Evolutionary conservation across 2,888 invertebrate genomes (phyloP).

Genomic region (Empis livida): DNA sequence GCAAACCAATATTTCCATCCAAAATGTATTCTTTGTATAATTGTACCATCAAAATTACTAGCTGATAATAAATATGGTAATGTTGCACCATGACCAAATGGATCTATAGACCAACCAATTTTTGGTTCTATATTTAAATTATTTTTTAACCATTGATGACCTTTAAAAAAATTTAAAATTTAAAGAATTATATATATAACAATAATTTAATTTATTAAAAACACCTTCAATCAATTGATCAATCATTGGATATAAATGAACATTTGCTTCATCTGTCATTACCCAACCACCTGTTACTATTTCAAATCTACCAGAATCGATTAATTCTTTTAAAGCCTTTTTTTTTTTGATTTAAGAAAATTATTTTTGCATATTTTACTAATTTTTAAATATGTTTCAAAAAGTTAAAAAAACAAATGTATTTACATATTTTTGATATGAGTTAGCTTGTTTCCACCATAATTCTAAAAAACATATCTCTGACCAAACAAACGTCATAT

Average conservation of each 20-base stretch:
- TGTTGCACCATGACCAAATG: slow-evolving; percentile 92
- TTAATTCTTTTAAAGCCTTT: slow-evolving; percentile 58
- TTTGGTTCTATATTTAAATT: slow-evolving; percentile 69
- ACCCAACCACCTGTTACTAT: slow-evolving; percentile 93
- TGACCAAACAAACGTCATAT: slow-evolving; percentile 93
- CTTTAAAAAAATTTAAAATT: slow-evolving; percentile 35
- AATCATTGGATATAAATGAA: slow-evolving; percentile 76
- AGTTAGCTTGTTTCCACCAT: slow-evolving; percentile 88
- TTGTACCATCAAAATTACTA: slow-evolving; percentile 71
- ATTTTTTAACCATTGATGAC: slow-evolving; percentile 78
- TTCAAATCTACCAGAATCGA: slow-evolving; percentile 74
- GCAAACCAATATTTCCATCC: slow-evolving; percentile 94
- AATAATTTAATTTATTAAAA: too few species aligned
- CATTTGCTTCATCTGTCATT: slow-evolving; percentile 91
- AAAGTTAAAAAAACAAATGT: too few species aligned
- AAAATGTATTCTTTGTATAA: slow-evolving; percentile 89
- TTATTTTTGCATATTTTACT: not conserved
- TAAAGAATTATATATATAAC: slow-evolving; percentile 16
- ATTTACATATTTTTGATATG: too few species aligned
- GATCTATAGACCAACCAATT: slow-evolving; percentile 91
- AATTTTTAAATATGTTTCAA: slow-evolving; percentile 47
- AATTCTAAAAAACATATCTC: slow-evolving; percentile 79
- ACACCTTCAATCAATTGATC: slow-evolving; percentile 90
- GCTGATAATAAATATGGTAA: slow-evolving; percentile 79
- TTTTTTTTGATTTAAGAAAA: not conserved